Evolutionary conservation across 2,113 vertebrate genomes (phyloP).

Genomic region (Cryptomyrus ogoouensis): DNA sequence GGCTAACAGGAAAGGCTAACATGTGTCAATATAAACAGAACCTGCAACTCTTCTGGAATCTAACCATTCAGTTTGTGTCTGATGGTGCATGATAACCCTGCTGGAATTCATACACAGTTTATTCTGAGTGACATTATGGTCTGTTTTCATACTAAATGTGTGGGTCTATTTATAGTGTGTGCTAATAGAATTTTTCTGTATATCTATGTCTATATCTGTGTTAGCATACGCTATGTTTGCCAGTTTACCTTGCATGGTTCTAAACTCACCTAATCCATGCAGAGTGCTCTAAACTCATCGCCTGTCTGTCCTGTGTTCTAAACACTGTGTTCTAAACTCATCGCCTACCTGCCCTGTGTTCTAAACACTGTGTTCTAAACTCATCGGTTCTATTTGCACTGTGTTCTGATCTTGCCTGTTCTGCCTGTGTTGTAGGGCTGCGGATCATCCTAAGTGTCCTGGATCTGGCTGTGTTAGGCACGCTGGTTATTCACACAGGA

Average conservation of each 20-base stretch:
- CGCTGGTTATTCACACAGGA: neutral
- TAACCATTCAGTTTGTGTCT: neutral
- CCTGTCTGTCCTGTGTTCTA: neutral
- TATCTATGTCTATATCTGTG: neutral
- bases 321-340: neutral
- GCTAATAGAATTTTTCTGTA: neutral
- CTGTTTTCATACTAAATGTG: neutral
- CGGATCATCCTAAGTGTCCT: neutral
- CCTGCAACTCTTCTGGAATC: neutral
- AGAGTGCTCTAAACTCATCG: neutral
- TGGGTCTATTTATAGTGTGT: neutral
- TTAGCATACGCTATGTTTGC: neutral
- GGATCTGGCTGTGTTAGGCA: neutral
- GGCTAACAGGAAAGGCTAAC: neutral
- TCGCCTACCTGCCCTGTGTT: neutral
- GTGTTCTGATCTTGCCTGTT: neutral
- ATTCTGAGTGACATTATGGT: neutral
- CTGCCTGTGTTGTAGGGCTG: neutral
- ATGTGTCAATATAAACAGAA: neutral
- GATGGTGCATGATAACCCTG: neutral
- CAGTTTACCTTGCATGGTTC: neutral
- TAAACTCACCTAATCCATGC: neutral
- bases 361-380: neutral
- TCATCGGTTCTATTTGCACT: neutral
- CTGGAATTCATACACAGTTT: neutral